Percentiles rank a stretch among this genome's conserved stretches.
Conservation (phyloP, 2,888 invertebrate species). For the Rutpela maculata region DNA sequence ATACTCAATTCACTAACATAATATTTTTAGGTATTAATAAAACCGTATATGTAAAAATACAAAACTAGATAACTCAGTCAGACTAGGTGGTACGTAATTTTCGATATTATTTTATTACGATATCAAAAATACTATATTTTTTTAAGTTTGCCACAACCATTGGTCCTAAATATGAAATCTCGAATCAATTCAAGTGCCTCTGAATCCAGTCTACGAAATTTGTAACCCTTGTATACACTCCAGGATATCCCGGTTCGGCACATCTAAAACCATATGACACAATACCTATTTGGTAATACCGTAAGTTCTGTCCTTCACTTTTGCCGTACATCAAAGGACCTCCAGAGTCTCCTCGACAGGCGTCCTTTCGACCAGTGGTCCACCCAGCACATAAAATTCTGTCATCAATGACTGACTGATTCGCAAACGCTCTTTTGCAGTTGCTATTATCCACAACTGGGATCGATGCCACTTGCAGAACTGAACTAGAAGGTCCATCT, state of each 20-base stretch:
- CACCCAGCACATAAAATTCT: conserved; percentile 84
- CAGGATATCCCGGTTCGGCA: conserved; percentile 79
- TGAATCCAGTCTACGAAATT: conserved; percentile 80
- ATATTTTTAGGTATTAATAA: neutral
- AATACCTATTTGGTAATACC: conserved; percentile 80
- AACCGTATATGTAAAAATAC: neutral
- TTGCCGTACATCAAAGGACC: conserved; percentile 82
- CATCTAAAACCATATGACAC: conserved; percentile 82
- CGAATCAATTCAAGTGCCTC: conserved; percentile 63
- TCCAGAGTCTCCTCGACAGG: conserved; percentile 89
- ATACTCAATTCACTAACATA: neutral
- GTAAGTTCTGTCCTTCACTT: conserved; percentile 60
- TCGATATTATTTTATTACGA: neutral
- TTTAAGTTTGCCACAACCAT: neutral
- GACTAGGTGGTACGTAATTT: neutral
- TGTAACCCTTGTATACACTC: conserved; percentile 80
- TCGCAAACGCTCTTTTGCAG: conserved; percentile 78
- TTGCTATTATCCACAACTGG: conserved; percentile 80
- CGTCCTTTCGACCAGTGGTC: conserved; percentile 80
- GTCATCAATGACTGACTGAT: conserved; percentile 78
- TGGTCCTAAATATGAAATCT: neutral
- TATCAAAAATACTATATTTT: no score
- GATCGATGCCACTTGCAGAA: conserved; percentile 82
- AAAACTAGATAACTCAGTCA: neutral
- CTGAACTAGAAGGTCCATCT: conserved; percentile 83